phyloP scores from a whole-genome alignment of 2,888 invertebrate species.

The Heliconius cydno region DNA sequence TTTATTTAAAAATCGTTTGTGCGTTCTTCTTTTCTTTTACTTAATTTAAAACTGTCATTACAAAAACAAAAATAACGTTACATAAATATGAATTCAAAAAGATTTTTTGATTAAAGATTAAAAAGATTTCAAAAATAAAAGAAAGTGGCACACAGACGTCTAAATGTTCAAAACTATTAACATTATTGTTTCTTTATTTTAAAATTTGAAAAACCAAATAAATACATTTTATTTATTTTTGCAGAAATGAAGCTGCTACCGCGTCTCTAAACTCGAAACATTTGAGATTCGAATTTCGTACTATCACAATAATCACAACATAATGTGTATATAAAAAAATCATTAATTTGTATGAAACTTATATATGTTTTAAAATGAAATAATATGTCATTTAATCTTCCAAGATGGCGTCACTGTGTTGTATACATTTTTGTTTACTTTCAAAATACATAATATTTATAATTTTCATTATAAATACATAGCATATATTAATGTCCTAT shows the following conservation, averaged over 20 bases:
- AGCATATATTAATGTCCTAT: background rate
- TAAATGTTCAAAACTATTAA: background rate
- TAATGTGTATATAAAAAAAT: background rate
- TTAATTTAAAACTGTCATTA: conserved; percentile 1
- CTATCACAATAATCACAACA: conserved; percentile 10
- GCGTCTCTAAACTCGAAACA: conserved; percentile 8
- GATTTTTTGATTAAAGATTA: too few species aligned
- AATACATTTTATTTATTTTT: background rate
- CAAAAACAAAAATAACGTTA: background rate
- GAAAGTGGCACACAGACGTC: background rate
- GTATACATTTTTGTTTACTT: background rate
- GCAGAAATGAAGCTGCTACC: background rate
- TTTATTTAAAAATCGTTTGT: background rate
- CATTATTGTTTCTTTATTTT: background rate
- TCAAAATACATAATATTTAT: background rate
- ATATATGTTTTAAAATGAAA: background rate
- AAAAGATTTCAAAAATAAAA: background rate
- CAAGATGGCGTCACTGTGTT: background rate
- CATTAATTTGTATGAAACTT: background rate
- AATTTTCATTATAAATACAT: background rate
- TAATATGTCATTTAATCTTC: background rate
- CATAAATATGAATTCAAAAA: background rate
- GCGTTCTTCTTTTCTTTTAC: background rate
- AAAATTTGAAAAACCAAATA: background rate
- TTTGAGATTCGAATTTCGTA: conserved; percentile 12